Conservation (phyloP, 1,140 invertebrate genomes). For the Oryctes rhinoceros region DNA sequence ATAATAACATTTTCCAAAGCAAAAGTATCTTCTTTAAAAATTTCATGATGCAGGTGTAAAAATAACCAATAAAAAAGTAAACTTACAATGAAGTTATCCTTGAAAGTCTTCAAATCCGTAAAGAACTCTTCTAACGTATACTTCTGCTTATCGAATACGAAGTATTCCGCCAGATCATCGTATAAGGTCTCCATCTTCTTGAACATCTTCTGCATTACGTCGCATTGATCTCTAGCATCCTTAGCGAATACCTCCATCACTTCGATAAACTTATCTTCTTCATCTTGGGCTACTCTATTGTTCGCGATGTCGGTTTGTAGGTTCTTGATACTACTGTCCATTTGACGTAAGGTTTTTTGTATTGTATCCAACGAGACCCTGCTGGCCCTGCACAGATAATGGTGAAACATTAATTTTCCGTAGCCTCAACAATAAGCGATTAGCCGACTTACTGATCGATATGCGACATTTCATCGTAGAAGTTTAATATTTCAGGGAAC, state of each 20-base stretch:
- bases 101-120: conserved; percentile 93
- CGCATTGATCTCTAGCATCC: conserved; percentile 85
- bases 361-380: conserved; percentile 87
- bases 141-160: conserved; percentile 91
- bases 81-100: conserved; percentile 87
- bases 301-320: conserved; percentile 89
- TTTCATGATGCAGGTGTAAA: too few species aligned
- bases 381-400: conserved; percentile 69
- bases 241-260: conserved; percentile 85
- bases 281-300: conserved; percentile 76
- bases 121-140: conserved; percentile 98
- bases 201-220: conserved; percentile 91
- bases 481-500: conserved; percentile 84
- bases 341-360: conserved; percentile 83
- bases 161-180: conserved; percentile 87
- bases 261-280: conserved; percentile 83
- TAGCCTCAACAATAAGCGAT: background rate
- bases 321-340: conserved; percentile 86
- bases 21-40: too few species aligned
- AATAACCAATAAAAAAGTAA: background rate
- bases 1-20: too few species aligned
- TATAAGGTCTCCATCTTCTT: conserved; percentile 91
- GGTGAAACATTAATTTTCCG: conserved; percentile 18
- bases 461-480: conserved; percentile 88
- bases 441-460: conserved; percentile 68